Evolutionary conservation across 1,140 invertebrate species (phyloP).

Genomic region (Drosophila melanica): DNA sequence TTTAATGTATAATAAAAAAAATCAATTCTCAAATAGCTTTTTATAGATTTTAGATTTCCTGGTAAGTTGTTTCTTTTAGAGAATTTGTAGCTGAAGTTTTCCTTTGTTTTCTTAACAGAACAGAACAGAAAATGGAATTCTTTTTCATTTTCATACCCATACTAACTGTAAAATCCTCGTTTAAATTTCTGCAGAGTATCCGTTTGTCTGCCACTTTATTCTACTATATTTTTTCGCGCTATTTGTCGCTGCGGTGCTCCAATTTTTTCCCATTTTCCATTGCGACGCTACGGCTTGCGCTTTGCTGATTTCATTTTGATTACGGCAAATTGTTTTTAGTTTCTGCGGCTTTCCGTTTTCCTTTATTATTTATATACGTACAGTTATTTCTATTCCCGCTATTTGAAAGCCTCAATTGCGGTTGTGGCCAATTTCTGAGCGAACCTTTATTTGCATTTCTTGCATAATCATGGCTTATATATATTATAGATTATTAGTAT

Average conservation of each 20-base stretch:
- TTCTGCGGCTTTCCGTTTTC: conserved; percentile 38
- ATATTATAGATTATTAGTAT: conserved; percentile 7
- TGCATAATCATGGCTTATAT: conserved; percentile 22
- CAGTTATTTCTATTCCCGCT: conserved; percentile 17
- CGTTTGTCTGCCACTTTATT: not conserved
- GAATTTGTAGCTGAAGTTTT: too few species aligned
- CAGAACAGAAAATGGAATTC: too few species aligned
- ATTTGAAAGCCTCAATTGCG: conserved; percentile 63
- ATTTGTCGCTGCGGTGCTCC: conserved; percentile 33
- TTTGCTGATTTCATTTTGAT: conserved; percentile 79
- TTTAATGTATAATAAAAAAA: too few species aligned
- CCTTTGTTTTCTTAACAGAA: too few species aligned
- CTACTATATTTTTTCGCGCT: not conserved
- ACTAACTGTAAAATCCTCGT: too few species aligned
- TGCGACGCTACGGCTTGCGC: conserved; percentile 62
- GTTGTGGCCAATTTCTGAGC: conserved; percentile 51
- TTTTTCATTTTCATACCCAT: too few species aligned
- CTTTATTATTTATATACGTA: not conserved
- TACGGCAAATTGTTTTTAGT: conserved; percentile 79
- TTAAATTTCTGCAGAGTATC: conserved; percentile 11
- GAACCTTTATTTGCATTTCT: conserved; percentile 61
- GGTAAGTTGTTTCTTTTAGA: too few species aligned
- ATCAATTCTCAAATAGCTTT: too few species aligned
- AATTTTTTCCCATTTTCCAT: conserved; percentile 56
- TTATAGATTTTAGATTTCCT: too few species aligned